A percentile compares a stretch with the other conserved stretches of the same genome.
phyloP scores from a whole-genome alignment of 2,113 vertebrate species.

The Paratilapia polleni region DNA sequence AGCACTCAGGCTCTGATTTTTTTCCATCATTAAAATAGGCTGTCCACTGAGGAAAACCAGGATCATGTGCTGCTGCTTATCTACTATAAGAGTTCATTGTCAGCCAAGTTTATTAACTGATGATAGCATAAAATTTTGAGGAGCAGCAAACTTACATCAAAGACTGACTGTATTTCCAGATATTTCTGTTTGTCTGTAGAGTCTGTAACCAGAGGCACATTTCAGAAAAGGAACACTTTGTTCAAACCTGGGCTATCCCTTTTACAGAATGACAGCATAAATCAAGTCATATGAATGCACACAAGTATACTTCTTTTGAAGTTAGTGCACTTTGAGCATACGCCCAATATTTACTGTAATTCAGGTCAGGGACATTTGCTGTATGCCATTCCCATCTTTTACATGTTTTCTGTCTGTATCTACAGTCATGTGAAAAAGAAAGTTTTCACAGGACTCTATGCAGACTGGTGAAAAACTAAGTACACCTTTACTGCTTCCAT shows the following conservation, averaged over 20 bases:
- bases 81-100: background rate
- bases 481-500: background rate
- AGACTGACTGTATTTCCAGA: background rate
- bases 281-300: background rate
- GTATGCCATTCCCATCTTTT: background rate
- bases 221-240: background rate
- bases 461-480: background rate
- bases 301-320: background rate
- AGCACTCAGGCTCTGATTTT: background rate
- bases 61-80: background rate
- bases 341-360: background rate
- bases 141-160: background rate
- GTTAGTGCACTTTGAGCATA: background rate
- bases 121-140: background rate
- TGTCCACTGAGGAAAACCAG: background rate
- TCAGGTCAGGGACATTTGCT: background rate
- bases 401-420: background rate
- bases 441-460: background rate
- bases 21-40: background rate
- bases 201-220: background rate
- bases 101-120: background rate
- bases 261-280: slow-evolving; percentile 3
- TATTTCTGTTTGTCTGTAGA: background rate
- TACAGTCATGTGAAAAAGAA: background rate
- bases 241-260: background rate